phyloP scores from a whole-genome alignment of 2,888 invertebrate species.

The Xanthostigma xanthostigma region DNA sequence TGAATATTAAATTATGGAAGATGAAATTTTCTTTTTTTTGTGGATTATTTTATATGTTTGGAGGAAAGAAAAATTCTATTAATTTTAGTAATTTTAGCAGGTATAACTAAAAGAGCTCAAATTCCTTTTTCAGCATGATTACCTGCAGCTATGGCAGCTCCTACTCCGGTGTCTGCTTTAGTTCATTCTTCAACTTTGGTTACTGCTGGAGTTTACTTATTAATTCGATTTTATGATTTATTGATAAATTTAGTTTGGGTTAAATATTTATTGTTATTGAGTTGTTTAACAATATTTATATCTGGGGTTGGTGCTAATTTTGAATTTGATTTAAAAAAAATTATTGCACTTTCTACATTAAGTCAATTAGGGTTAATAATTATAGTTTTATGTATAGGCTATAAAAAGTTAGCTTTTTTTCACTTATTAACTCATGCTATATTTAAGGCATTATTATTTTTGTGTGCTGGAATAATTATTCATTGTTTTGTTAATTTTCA shows the following conservation, averaged over 20 bases:
- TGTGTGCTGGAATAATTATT: constrained; percentile 55
- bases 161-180: constrained; percentile 60
- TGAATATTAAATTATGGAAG: constrained; percentile 28
- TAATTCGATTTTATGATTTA: constrained; percentile 50
- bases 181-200: constrained; percentile 69
- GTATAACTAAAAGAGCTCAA: constrained; percentile 65
- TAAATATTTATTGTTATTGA: constrained; percentile 39
- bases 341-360: constrained; percentile 63
- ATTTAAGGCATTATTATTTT: constrained; percentile 61
- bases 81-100: constrained; percentile 34
- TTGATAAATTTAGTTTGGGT: constrained; percentile 29
- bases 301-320: constrained; percentile 42
- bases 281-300: constrained; percentile 43
- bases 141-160: constrained; percentile 61
- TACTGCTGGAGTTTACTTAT: constrained; percentile 54
- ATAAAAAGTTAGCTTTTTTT: constrained; percentile 45
- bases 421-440: constrained; percentile 58
- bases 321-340: constrained; percentile 59
- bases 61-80: constrained; percentile 29
- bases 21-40: constrained; percentile 23
- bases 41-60: constrained; percentile 32
- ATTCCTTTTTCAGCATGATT: constrained; percentile 66
- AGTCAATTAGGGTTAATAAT: constrained; percentile 63
- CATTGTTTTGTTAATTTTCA: constrained; percentile 45
- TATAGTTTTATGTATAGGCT: constrained; percentile 40